phyloP scores from a whole-genome alignment of 53 echinoderm and acorn worm genomes.

The Holothuria leucospilota region DNA sequence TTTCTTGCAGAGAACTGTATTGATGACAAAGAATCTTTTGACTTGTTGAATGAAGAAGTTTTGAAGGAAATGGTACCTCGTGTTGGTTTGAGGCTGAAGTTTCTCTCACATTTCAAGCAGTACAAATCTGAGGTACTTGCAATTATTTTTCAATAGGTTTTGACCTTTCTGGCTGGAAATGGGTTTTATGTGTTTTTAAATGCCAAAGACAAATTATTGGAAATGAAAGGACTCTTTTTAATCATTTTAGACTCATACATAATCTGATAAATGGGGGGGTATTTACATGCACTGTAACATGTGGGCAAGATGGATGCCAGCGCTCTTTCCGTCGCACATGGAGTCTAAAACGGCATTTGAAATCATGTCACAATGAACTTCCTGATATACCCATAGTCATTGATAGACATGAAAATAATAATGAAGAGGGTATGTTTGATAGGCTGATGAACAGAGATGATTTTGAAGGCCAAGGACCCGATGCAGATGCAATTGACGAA shows the following conservation, averaged over 20 bases:
- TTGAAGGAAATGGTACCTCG: constrained; percentile 39
- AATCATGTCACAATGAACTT: constrained; percentile 3
- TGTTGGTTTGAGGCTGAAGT: constrained; percentile 34
- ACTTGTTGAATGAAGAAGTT: constrained; percentile 31
- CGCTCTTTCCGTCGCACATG: constrained; percentile 39
- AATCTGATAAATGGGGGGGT: constrained; percentile 40
- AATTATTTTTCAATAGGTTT: not conserved
- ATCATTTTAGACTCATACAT: constrained; percentile 31
- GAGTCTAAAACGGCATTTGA: constrained; percentile 44
- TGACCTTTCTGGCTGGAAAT: not conserved
- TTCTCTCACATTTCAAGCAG: constrained; percentile 16
- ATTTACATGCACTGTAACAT: constrained; percentile 38
- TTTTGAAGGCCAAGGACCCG: not conserved
- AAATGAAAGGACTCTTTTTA: constrained; percentile 19
- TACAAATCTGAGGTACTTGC: constrained; percentile 1
- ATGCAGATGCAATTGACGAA: not conserved
- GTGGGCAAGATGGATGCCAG: constrained; percentile 50
- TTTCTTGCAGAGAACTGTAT: constrained; percentile 35
- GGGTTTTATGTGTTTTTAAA: constrained; percentile 34
- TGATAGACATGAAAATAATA: not conserved
- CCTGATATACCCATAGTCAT: not conserved
- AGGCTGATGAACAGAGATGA: constrained; percentile 2
- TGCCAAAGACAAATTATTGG: constrained; percentile 10
- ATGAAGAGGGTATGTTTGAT: not conserved
- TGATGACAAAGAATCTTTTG: constrained; percentile 34